Conservation (phyloP, 2,888 invertebrate species). For the Archips xylosteana region DNA sequence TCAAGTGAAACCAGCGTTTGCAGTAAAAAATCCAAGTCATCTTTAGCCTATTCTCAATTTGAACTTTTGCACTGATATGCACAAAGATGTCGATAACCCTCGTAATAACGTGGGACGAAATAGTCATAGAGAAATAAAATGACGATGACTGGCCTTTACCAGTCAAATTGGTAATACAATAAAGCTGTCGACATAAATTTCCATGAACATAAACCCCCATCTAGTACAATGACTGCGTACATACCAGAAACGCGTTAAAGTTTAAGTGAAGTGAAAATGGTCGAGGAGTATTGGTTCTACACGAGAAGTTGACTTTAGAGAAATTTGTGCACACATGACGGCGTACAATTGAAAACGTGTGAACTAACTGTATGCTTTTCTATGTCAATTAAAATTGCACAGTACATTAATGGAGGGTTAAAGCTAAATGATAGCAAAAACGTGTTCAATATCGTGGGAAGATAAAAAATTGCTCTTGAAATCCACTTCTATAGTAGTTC, state of each 20-base stretch:
- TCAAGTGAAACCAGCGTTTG: not conserved
- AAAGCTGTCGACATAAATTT: not conserved
- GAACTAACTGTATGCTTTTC: conserved; percentile 24
- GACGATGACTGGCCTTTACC: not conserved
- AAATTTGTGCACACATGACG: conserved; percentile 31
- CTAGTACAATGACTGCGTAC: not conserved
- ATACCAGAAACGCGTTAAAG: conserved; percentile 12
- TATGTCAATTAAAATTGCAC: conserved; percentile 18
- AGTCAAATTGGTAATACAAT: not conserved
- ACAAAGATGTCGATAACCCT: not conserved
- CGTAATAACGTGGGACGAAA: not conserved
- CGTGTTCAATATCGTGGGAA: conserved; percentile 29
- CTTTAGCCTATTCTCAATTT: not conserved
- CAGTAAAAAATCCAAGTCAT: not conserved
- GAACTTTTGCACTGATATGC: not conserved
- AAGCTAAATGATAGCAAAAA: conserved; percentile 24
- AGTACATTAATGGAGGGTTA: conserved; percentile 9
- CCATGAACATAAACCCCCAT: not conserved
- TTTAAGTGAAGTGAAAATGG: conserved; percentile 21
- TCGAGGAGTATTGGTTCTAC: conserved; percentile 13
- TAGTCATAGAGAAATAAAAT: not conserved
- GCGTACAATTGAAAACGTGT: conserved; percentile 35
- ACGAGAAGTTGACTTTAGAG: conserved; percentile 32
- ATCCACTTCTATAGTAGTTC: not conserved
- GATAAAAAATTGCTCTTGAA: conserved; percentile 2